These are phyloP conservation scores for Spodoptera picta DNA, from an alignment of 2,888 invertebrate genomes.

Conservation along the genomic window DNA sequence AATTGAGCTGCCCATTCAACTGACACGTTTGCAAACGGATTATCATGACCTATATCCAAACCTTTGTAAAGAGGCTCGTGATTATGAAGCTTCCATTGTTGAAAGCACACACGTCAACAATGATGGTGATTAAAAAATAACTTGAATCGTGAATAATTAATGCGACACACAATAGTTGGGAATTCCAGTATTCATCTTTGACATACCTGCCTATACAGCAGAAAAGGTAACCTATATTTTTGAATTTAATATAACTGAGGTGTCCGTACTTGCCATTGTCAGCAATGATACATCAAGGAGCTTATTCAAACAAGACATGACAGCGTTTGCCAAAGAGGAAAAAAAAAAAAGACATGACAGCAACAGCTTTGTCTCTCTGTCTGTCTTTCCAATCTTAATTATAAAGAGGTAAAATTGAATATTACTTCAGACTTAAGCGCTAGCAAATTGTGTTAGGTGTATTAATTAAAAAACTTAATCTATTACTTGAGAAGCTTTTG, in stretches of 20 bases:
- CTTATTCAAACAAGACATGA: slow-evolving; percentile 12
- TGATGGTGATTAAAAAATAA: slow-evolving; percentile 50
- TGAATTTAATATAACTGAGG: background rate
- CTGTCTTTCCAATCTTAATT: slow-evolving; percentile 25
- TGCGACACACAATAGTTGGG: slow-evolving; percentile 26
- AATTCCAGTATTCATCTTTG: too few species aligned
- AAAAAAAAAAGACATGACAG: slow-evolving; percentile 15
- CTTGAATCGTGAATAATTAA: slow-evolving; percentile 38
- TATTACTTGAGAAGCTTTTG: slow-evolving; percentile 40
- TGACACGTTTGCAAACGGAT: slow-evolving; percentile 85
- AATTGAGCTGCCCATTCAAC: slow-evolving; percentile 86
- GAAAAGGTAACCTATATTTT: background rate
- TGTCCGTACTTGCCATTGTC: background rate
- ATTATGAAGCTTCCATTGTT: slow-evolving; percentile 58
- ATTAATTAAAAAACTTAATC: slow-evolving; percentile 48
- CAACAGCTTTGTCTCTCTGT: slow-evolving; percentile 13
- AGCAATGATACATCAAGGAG: slow-evolving; percentile 3
- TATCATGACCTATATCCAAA: slow-evolving; percentile 77
- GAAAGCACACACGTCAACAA: slow-evolving; percentile 51
- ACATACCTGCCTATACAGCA: too few species aligned
- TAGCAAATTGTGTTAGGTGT: slow-evolving; percentile 42
- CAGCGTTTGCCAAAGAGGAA: too few species aligned
- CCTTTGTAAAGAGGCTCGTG: slow-evolving; percentile 57
- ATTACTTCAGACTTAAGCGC: slow-evolving; percentile 31
- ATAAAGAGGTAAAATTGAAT: slow-evolving; percentile 38